A percentile compares a stretch with the other conserved stretches of the same genome.
phyloP scores from a whole-genome alignment of 2,113 vertebrate genomes.

The Danio rerio region GRCz12tu NC_133195.1:44216501-44217000 shows the following conservation, averaged over 20 bases:
- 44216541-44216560: conserved; percentile 56
- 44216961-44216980: neutral
- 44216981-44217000: neutral
- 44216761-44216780: neutral
- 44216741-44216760: neutral
- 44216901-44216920: too few relatives aligned
- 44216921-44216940: too few relatives aligned
- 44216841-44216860: too few relatives aligned
- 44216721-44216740: neutral
- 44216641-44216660: conserved; percentile 26
- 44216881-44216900: too few relatives aligned
- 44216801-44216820: neutral
- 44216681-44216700: conserved; percentile 4
- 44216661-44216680: conserved; percentile 18
- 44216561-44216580: conserved; percentile 47
- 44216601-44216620: conserved; percentile 39
- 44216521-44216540: conserved; percentile 64
- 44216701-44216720: neutral
- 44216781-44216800: neutral
- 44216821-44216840: neutral
- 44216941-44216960: too few relatives aligned
- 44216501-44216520: conserved; percentile 26
- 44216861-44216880: too few relatives aligned
- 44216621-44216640: neutral
- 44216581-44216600: conserved; percentile 55